phyloP scores from a whole-genome alignment of 92 coral and sea anemone species.

The Epizoanthus illoricatus region DNA sequence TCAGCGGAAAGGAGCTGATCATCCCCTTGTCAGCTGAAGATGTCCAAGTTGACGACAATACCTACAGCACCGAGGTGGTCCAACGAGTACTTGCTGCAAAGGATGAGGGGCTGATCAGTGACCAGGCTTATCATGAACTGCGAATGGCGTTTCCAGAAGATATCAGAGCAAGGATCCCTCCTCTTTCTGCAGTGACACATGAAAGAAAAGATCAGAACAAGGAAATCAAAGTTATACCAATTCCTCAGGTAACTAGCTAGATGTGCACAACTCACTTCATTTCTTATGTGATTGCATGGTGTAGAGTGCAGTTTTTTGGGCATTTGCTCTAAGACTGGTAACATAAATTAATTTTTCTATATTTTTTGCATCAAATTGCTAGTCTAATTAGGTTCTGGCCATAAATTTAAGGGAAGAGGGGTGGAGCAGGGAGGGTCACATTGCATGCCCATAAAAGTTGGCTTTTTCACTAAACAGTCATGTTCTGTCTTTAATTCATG shows the following conservation, averaged over 20 bases:
- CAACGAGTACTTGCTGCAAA: slow-evolving; percentile 39
- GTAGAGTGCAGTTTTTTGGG: too few relatives aligned
- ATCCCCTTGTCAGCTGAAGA: neutral
- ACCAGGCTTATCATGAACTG: slow-evolving; percentile 47
- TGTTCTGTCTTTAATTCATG: too few relatives aligned
- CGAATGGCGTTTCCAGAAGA: slow-evolving; percentile 38
- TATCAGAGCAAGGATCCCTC: slow-evolving; percentile 20
- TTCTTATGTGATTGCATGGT: too few relatives aligned
- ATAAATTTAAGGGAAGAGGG: too few relatives aligned
- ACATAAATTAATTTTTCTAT: too few relatives aligned
- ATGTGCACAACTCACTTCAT: too few relatives aligned
- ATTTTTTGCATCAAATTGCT: too few relatives aligned
- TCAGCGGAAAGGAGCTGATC: neutral
- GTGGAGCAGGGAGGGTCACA: too few relatives aligned
- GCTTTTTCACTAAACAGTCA: too few relatives aligned
- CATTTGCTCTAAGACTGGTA: too few relatives aligned
- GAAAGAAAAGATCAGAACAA: slow-evolving; percentile 28
- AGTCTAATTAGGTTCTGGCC: too few relatives aligned
- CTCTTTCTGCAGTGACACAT: slow-evolving; percentile 14
- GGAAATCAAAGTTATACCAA: slow-evolving; percentile 13
- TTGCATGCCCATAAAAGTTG: neutral
- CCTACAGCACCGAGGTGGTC: slow-evolving; percentile 24
- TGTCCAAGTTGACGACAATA: neutral
- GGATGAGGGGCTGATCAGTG: slow-evolving; percentile 43
- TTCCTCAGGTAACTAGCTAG: slow-evolving; percentile 23